Percentiles rank a stretch among this genome's conserved stretches.
These are phyloP conservation scores for Dexiosoma caninum DNA, from an alignment of 2,888 invertebrate genomes.

Conservation along the genomic window DNA sequence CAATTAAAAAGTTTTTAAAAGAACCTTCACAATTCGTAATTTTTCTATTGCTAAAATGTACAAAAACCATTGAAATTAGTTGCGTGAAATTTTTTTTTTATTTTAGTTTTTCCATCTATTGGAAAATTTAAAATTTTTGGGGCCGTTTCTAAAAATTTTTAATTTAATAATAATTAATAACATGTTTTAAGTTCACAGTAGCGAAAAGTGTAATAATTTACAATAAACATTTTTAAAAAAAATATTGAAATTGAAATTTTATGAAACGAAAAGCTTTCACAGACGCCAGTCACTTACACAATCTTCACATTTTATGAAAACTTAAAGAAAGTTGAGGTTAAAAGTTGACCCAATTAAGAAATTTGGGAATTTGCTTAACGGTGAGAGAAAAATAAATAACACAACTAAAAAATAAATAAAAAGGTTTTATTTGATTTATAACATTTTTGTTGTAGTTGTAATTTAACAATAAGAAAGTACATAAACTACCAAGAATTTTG, in stretches of 20 bases:
- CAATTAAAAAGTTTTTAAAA: constrained; percentile 34
- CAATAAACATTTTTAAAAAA: constrained; percentile 33
- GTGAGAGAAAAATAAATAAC: not conserved
- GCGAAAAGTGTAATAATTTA: constrained; percentile 32
- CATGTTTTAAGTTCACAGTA: too few relatives aligned
- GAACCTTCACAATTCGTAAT: constrained; percentile 15
- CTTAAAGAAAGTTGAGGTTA: constrained; percentile 41
- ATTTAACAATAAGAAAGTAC: not conserved
- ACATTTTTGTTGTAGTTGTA: constrained; percentile 1
- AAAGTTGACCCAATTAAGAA: constrained; percentile 39
- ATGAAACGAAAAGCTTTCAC: not conserved
- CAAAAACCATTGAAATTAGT: too few relatives aligned
- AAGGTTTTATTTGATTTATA: not conserved
- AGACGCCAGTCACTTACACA: not conserved
- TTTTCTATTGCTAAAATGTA: too few relatives aligned
- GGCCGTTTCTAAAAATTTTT: too few relatives aligned
- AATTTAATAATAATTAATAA: too few relatives aligned
- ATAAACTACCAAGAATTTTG: not conserved
- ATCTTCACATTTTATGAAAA: not conserved
- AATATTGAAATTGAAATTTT: constrained; percentile 19
- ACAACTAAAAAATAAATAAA: not conserved
- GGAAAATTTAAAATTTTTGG: too few relatives aligned
- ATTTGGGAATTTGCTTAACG: constrained; percentile 17
- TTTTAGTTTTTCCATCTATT: too few relatives aligned
- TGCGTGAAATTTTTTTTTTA: too few relatives aligned